Evolutionary conservation across 2,113 vertebrate species (phyloP).

Genomic region (mouse (Mus musculus)): GRCm39 chrX:63465001-63465500

Average conservation of each 20-base stretch:
- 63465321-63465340: not conserved
- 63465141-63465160: not conserved
- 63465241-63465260: not conserved
- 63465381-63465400: not conserved
- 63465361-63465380: not conserved
- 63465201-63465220: not conserved
- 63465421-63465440: not conserved
- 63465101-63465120: not conserved
- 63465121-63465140: not conserved
- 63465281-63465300: not conserved
- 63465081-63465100: not conserved
- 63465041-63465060: slow-evolving; percentile 52
- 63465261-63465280: not conserved
- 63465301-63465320: not conserved
- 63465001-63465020: slow-evolving; percentile 9
- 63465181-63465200: not conserved
- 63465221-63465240: not conserved
- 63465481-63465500: not conserved
- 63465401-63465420: not conserved
- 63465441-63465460: not conserved
- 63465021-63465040: not conserved
- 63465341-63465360: not conserved
- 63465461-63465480: not conserved
- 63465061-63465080: slow-evolving; percentile 31
- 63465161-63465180: slow-evolving; percentile 21